Conservation (phyloP, 2,113 vertebrate genomes). For the Poicephalus gulielmi region DNA sequence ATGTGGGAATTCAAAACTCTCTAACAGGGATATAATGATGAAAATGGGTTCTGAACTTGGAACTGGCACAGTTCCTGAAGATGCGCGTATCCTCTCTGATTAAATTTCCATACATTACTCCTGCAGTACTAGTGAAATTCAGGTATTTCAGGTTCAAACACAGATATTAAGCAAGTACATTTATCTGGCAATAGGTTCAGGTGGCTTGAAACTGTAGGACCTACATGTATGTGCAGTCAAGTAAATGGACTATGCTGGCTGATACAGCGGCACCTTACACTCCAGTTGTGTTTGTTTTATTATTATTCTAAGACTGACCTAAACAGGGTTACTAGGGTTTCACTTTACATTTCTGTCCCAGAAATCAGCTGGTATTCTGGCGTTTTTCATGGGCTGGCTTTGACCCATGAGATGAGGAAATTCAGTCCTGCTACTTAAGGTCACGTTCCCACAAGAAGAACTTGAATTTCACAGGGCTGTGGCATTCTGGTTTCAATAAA, state of each 20-base stretch:
- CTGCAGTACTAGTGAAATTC: neutral
- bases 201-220: neutral
- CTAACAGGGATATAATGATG: neutral
- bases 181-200: neutral
- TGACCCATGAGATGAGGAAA: neutral
- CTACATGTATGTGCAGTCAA: neutral
- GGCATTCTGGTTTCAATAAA: neutral
- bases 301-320: neutral
- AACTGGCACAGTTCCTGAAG: neutral
- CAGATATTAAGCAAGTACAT: neutral
- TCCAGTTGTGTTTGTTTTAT: neutral
- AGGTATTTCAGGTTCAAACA: neutral
- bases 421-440: neutral
- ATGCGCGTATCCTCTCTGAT: neutral
- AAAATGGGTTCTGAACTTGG: neutral
- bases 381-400: neutral
- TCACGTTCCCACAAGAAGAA: slow-evolving; percentile 27
- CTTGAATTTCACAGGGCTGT: neutral
- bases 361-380: neutral
- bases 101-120: neutral
- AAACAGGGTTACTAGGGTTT: neutral
- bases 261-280: neutral
- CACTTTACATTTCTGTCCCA: neutral
- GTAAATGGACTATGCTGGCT: neutral
- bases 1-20: neutral